phyloP scores from a whole-genome alignment of 2,797 vertebrate species.

The Smutsia temminckii region DNA sequence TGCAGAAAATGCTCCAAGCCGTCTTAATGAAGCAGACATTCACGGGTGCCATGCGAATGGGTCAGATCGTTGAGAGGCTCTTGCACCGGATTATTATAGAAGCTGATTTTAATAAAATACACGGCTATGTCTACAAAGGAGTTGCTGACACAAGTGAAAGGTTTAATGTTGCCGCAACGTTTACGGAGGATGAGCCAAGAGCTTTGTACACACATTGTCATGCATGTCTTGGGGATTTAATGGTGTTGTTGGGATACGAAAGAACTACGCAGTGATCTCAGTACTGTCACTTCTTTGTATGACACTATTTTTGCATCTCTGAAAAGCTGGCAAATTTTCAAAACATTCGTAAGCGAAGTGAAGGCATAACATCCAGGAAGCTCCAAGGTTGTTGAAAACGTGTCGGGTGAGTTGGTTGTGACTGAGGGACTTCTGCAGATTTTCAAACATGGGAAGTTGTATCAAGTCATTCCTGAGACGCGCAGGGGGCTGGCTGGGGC shows the following conservation, averaged over 20 bases:
- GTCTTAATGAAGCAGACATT: not conserved
- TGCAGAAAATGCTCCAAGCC: not conserved
- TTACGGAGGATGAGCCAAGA: constrained; percentile 66
- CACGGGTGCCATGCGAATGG: not conserved
- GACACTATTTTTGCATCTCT: constrained; percentile 65
- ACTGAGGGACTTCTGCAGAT: constrained; percentile 17
- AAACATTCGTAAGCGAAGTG: constrained; percentile 52
- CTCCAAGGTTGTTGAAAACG: constrained; percentile 43
- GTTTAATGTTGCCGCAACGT: constrained; percentile 60
- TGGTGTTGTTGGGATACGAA: constrained; percentile 67
- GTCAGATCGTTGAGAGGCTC: not conserved
- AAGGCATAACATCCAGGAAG: constrained; percentile 52
- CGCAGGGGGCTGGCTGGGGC: constrained; percentile 25
- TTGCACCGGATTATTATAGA: not conserved
- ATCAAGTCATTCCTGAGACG: not conserved
- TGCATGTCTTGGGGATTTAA: constrained; percentile 60
- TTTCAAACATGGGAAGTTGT: not conserved
- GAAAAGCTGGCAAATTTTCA: constrained; percentile 78
- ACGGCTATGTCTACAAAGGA: constrained; percentile 43
- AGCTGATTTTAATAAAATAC: constrained; percentile 56
- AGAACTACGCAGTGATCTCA: constrained; percentile 58
- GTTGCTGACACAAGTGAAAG: constrained; percentile 57
- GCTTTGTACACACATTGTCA: constrained; percentile 71
- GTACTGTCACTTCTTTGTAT: constrained; percentile 68
- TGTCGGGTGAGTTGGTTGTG: constrained; percentile 17